Conservation (phyloP, 2,113 vertebrate species). For the Climacteris rufus region DNA sequence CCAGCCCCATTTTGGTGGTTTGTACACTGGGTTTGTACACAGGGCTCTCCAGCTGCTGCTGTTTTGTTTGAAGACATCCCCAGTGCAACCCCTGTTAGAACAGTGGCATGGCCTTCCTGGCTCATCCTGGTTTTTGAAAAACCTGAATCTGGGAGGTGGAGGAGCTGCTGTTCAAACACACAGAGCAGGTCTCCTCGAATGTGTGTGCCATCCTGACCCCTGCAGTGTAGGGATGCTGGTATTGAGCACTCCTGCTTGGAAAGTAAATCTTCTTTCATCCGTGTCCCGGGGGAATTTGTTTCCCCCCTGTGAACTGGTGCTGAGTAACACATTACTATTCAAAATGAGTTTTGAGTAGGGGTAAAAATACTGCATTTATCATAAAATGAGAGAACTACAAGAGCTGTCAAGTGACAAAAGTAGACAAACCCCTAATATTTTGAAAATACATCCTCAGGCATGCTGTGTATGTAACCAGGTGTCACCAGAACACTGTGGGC, state of each 20-base stretch:
- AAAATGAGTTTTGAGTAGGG: not conserved
- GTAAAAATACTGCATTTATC: not conserved
- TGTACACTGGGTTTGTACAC: not conserved
- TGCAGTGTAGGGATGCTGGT: accelerated
- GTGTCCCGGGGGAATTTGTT: not conserved
- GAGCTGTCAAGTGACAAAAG: not conserved
- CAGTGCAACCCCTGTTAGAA: not conserved
- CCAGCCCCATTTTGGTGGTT: not conserved
- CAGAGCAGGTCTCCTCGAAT: not conserved
- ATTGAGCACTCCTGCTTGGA: not conserved
- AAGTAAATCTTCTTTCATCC: not conserved
- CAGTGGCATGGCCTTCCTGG: not conserved
- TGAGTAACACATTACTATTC: not conserved
- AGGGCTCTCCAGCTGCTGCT: not conserved
- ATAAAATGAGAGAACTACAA: not conserved
- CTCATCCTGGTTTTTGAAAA: not conserved
- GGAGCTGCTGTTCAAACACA: not conserved
- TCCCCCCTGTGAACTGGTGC: not conserved
- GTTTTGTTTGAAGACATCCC: not conserved
- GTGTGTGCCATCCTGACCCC: not conserved
- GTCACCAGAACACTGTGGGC: not conserved
- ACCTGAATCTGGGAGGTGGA: not conserved
- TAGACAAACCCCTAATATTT: not conserved
- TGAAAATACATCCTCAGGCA: not conserved
- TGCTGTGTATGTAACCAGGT: not conserved